Evolutionary conservation across 2,888 invertebrate genomes (phyloP).

Genomic region (Pyrrhia umbra): DNA sequence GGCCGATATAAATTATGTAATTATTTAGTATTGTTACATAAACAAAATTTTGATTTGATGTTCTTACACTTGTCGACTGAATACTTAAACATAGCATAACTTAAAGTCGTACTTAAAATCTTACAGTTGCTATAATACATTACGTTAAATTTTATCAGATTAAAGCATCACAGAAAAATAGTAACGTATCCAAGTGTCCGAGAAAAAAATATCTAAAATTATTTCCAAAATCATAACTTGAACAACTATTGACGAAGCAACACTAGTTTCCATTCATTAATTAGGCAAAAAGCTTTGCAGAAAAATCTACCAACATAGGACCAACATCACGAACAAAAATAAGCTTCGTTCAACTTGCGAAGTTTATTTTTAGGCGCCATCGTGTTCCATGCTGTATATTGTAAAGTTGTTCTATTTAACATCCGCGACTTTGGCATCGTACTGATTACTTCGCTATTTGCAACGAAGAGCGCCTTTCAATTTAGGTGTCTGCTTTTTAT

Average conservation of each 20-base stretch:
- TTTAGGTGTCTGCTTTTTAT: slow-evolving; percentile 36
- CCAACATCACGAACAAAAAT: slow-evolving; percentile 35
- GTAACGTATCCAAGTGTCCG: no score
- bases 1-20: no score
- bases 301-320: slow-evolving; percentile 6
- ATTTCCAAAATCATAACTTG: no score
- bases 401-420: slow-evolving; percentile 54
- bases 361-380: slow-evolving; percentile 42
- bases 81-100: no score
- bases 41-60: no score
- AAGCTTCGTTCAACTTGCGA: slow-evolving; percentile 21
- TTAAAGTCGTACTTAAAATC: no score
- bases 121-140: no score
- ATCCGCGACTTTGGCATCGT: slow-evolving; percentile 49
- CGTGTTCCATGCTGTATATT: slow-evolving; percentile 40
- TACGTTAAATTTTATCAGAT: no score
- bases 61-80: no score
- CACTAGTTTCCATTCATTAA: slow-evolving; percentile 1
- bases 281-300: slow-evolving; percentile 2
- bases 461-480: slow-evolving; percentile 29
- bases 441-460: slow-evolving; percentile 47
- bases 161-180: no score
- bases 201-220: no score
- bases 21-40: no score
- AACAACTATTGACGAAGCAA: slow-evolving; percentile 5